Percentiles rank a stretch among this genome's conserved stretches.
Conservation (phyloP, 2,888 invertebrate genomes). For the Willowsia nigromaculata region DNA sequence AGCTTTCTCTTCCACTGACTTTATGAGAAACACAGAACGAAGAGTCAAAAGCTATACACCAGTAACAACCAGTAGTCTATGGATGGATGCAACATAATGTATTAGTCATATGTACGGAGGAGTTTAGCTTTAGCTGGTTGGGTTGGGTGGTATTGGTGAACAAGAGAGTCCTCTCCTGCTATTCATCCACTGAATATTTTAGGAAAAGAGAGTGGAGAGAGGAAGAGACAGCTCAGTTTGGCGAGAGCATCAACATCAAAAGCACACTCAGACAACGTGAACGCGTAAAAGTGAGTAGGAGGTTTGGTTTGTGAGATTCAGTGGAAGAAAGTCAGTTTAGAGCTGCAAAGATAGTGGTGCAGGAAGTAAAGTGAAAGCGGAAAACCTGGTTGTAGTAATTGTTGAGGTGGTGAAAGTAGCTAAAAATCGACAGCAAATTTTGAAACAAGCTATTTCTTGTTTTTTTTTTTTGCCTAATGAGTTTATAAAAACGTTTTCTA, state of each 20-base stretch:
- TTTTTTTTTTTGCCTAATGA: neutral
- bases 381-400: neutral
- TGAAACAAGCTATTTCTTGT: neutral
- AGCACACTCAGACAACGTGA: conserved; percentile 11
- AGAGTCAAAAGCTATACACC: neutral
- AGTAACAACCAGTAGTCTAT: neutral
- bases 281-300: neutral
- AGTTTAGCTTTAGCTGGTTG: neutral
- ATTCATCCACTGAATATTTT: conserved; percentile 56
- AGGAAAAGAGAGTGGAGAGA: conserved; percentile 58
- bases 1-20: neutral
- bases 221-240: conserved; percentile 67
- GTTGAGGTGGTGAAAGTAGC: neutral
- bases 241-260: conserved; percentile 62
- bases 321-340: neutral
- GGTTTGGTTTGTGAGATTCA: neutral
- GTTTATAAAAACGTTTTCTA: neutral
- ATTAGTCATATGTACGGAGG: neutral
- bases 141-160: neutral
- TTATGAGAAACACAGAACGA: neutral
- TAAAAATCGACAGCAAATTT: neutral
- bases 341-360: neutral
- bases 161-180: conserved; percentile 4
- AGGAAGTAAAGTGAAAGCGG: neutral
- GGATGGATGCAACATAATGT: neutral